Base-by-base conservation (phyloP, 2,888 invertebrate genomes). In the Leptopilina myrica region DNA sequence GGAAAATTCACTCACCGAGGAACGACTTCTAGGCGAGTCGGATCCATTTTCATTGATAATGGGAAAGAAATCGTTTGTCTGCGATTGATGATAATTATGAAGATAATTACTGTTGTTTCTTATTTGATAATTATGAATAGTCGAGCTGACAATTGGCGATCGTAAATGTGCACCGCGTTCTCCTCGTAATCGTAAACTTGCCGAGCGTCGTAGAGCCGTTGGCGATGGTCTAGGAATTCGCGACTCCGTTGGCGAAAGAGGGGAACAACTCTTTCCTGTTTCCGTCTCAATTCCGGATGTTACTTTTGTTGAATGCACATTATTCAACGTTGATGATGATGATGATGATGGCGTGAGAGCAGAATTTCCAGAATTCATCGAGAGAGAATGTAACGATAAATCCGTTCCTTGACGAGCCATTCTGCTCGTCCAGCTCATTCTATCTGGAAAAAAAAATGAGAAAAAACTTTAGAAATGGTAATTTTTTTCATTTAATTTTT, bases 141-240 rank as follows among this genome's bases (percentile, higher is more conserved):
- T 76, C 46, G 64, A 75, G 49, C 20, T 69, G 33, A 64, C 14
- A 5, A 40, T 67, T n/a, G 77, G 59, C 3, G 76, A 76, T 26
- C 76, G 64, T 15, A 79, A 66, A 12, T 79, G 49, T 2, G 46
- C 59, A 15, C 46, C 80, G 81, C 90, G 86, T 92, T 94, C 94
- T 88, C 94, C 94, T 92, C 95, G 95, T 94, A 95, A 90, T 89
- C 95, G 94, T 94, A 95, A 91, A 91, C 95, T 95, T 79, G 93
- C 93, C 86, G 95, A 93, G 90, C 95, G 94, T 83, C 94, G 94
- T 91, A 95, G 93, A 88, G 92, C 86, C 85, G 87, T 88, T 76
- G 88, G 91, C 81, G 88, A 91, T 82, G 88, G 91, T 84, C 89
- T 92, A 91, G 88, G 93, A 91, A 90, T 92, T 92, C 92, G 92